Percentiles rank a stretch among this genome's conserved stretches.
Conservation (phyloP, 1,140 invertebrate species). For the Charaxes varanes region DNA sequence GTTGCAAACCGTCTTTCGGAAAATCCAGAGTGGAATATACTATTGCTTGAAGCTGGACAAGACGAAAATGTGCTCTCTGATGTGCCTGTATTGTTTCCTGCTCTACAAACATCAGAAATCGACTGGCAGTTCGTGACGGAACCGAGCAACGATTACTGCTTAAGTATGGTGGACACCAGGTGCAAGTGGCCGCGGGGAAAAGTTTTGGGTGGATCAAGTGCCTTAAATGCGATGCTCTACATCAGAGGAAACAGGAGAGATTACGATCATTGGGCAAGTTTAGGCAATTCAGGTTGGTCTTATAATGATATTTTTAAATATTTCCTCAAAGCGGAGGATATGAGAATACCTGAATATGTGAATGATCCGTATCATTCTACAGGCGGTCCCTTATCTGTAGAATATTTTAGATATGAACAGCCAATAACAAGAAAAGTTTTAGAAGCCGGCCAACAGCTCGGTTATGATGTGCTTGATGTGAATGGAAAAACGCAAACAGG, state of each 20-base stretch:
- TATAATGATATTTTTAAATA: slow-evolving; percentile 88
- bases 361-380: slow-evolving; percentile 80
- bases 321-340: slow-evolving; percentile 85
- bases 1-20: slow-evolving; percentile 85
- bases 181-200: slow-evolving; percentile 86
- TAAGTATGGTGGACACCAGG: slow-evolving; percentile 75
- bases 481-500: slow-evolving; percentile 85
- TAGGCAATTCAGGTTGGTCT: slow-evolving; percentile 84
- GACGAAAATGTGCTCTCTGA: slow-evolving; percentile 85
- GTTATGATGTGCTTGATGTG: slow-evolving; percentile 82
- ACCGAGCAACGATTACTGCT: slow-evolving; percentile 79
- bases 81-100: slow-evolving; percentile 83
- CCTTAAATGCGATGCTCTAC: slow-evolving; percentile 93
- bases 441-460: slow-evolving; percentile 80
- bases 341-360: slow-evolving; percentile 76
- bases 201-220: slow-evolving; percentile 88
- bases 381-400: slow-evolving; percentile 80
- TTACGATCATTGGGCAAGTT: slow-evolving; percentile 87
- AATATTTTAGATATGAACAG: slow-evolving; percentile 78
- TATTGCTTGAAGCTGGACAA: slow-evolving; percentile 88
- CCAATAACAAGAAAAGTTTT: slow-evolving; percentile 79
- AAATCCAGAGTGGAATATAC: slow-evolving; percentile 79
- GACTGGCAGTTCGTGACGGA: slow-evolving; percentile 90
- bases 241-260: slow-evolving; percentile 88
- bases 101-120: slow-evolving; percentile 80